phyloP scores from a whole-genome alignment of 2,888 invertebrate species.

The Ophraella communa region DNA sequence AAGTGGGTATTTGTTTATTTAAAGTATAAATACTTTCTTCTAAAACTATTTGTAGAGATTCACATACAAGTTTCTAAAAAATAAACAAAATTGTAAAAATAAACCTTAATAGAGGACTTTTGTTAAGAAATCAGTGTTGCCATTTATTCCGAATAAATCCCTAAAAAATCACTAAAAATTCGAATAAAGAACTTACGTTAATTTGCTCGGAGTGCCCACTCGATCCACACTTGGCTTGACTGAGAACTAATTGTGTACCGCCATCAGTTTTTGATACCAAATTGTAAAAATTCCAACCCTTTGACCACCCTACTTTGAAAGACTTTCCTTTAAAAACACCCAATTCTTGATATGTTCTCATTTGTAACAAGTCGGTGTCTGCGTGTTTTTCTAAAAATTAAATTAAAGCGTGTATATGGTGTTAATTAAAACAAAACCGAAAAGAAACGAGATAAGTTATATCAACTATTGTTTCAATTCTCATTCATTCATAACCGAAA shows the following conservation, averaged over 20 bases:
- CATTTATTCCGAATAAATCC: too few species aligned
- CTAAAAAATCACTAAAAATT: too few species aligned
- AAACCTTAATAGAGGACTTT: too few species aligned
- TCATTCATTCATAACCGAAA: too few species aligned
- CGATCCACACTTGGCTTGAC: constrained; percentile 31
- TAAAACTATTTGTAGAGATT: constrained; percentile 45
- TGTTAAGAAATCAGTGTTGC: too few species aligned
- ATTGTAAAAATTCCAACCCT: constrained; percentile 63
- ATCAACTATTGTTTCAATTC: too few species aligned
- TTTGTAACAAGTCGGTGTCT: constrained; percentile 15
- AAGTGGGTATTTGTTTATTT: constrained; percentile 47
- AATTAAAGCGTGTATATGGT: background rate
- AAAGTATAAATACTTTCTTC: constrained; percentile 43
- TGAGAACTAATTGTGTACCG: constrained; percentile 36
- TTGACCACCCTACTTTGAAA: constrained; percentile 79
- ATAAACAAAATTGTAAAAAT: constrained; percentile 2
- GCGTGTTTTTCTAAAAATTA: constrained; percentile 26
- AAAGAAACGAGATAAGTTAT: too few species aligned
- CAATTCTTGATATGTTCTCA: constrained; percentile 62
- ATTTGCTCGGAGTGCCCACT: constrained; percentile 24
- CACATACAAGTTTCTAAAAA: constrained; percentile 42
- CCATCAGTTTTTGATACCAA: constrained; percentile 33
- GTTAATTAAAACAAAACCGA: too few species aligned
- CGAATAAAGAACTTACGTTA: constrained; percentile 27
- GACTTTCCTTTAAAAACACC: constrained; percentile 69